Evolutionary conservation across 2,888 invertebrate genomes (phyloP).

Genomic region (Trachelus iudaicus): DNA sequence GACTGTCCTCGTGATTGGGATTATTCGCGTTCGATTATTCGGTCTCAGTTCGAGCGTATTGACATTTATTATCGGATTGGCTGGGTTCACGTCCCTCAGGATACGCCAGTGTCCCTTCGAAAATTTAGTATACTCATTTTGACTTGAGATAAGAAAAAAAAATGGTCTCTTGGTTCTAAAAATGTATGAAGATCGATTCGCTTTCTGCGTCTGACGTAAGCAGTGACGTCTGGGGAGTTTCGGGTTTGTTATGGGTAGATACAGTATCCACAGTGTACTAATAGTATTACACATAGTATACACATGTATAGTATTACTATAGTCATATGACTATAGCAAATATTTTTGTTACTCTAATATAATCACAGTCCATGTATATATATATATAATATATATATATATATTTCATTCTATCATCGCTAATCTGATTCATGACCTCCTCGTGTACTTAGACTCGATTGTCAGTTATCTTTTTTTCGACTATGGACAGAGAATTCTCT

Average conservation of each 20-base stretch:
- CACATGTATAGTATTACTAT: not conserved
- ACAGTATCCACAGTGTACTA: not conserved
- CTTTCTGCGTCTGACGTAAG: not conserved
- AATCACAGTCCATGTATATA: not conserved
- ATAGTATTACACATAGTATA: not conserved
- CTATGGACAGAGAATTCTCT: not conserved
- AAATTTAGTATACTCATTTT: not conserved
- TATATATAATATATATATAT: not conserved
- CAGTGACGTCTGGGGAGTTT: not conserved
- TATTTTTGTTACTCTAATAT: not conserved
- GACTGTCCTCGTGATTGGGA: not conserved
- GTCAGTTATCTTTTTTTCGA: not conserved
- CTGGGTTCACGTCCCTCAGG: not conserved
- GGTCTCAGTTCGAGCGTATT: not conserved
- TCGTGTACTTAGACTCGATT: not conserved
- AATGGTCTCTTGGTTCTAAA: not conserved
- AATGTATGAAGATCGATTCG: not conserved
- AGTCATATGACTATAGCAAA: not conserved
- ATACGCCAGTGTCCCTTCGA: too few species aligned
- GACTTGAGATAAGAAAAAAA: not conserved
- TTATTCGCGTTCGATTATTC: not conserved
- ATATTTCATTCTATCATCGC: not conserved
- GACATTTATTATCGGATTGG: too few species aligned
- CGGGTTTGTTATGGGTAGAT: not conserved
- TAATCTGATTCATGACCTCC: not conserved